Evolutionary conservation across 2,888 invertebrate genomes (phyloP), one percentile per base, ranked within the genome.

Genomic region (Cabera pusaria): DNA sequence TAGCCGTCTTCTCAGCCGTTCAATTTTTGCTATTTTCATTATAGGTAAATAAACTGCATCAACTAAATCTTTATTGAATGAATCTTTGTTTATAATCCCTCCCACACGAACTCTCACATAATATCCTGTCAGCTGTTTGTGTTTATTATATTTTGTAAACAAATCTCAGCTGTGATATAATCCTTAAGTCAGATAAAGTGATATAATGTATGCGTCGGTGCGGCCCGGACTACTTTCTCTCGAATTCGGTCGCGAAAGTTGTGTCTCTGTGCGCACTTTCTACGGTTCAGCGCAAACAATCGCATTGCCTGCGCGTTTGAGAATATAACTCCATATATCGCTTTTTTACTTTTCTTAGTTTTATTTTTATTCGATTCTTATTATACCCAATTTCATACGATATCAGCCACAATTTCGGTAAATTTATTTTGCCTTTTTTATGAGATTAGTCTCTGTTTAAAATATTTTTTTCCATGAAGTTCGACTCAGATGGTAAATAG

Each of bases 211-310:
- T 82, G 79, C 83, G 22, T 72, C 61, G 64, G 64, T 56, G 72
- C 79, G 72, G 74, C 64, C 72, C 78, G 87, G 66, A 78, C 86
- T 82, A 85, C 88, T 87, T 87, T 88, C 88, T 82, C 88, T 86
- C 65, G 81, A 87, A 86, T 87, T 88, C 83, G 86, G 86, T 72
- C 86, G 87, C 83, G 88, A 88, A 88, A 88, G 88, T 86, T 82
- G 84, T 76, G 79, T 85, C 67, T 85, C 67, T 63, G 67, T 66
- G 75, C 81, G 68, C 74, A 83, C 88, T 87, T 87, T 87, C 88
- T 80, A 84, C 69, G 78, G 76, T 75, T 77, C 74, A 75, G 68
- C 70, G 71, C 73, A 72, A 77, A 73, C 63, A 72, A 72, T 72
- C 61, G 58, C 57, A 61, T 49, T 53, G 56, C 42, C 45, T 40